Conservation (phyloP, 2,888 invertebrate species). For the Boloria euphrosyne region DNA sequence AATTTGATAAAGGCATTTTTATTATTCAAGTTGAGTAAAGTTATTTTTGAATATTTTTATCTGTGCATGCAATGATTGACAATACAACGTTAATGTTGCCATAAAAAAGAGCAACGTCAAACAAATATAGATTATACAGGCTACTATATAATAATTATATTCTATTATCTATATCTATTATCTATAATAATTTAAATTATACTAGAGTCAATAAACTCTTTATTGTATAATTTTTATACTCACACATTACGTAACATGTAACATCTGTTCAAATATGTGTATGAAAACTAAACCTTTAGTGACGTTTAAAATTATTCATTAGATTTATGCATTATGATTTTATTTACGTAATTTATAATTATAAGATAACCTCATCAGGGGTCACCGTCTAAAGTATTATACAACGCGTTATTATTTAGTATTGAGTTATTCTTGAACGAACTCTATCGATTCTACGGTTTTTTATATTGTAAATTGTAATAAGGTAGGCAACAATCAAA, state of each 20-base stretch:
- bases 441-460: conserved; percentile 36
- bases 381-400: conserved; percentile 23
- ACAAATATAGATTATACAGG: conserved; percentile 10
- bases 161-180: no score
- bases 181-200: neutral
- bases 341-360: conserved; percentile 25
- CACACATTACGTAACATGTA: neutral
- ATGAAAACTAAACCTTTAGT: neutral
- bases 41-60: no score
- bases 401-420: neutral
- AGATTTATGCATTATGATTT: neutral
- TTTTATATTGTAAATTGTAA: neutral
- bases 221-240: conserved; percentile 4
- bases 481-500: conserved; percentile 19
- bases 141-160: no score
- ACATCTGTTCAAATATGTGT: neutral
- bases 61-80: neutral
- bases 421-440: conserved; percentile 34
- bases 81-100: conserved; percentile 19
- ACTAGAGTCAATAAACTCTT: neutral
- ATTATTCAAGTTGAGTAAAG: no score
- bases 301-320: conserved; percentile 14
- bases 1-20: no score
- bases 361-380: conserved; percentile 32
- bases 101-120: conserved; percentile 12